Evolutionary conservation across 2,113 vertebrate species (phyloP), one percentile per base, ranked within the genome.

Genomic region (Callipepla squamata): DNA sequence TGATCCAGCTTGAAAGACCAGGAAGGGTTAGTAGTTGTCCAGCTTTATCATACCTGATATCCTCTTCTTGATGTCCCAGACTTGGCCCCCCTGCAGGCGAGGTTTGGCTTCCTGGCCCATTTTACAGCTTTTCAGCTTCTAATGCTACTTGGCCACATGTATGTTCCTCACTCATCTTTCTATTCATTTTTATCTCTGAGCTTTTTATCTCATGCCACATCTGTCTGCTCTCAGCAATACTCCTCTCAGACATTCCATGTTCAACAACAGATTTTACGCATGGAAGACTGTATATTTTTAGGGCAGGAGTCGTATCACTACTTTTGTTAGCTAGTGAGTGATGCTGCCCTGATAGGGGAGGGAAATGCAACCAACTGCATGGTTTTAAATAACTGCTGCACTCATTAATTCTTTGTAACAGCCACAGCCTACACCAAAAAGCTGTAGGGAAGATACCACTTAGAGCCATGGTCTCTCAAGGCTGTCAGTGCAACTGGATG

Each of bases 351-450:
- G 72, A 85, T 13, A 66, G 32, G 69, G 65, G 51, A 95, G 73
- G 59, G 72, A 90, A 83, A 84, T 30, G 61, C 84, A 92, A 74
- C 93, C 86, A 93, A 92, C 87, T 91, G 82, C 65, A 44, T 6
- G 62, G 87, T 88, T 96, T 95, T 91, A 95, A 96, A 91, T 92
- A 94, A 92, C 87, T 62, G 69, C 62, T 82, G 62, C 44, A 67
- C 85, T 90, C 89, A 87, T 89, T 80, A 94, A 94, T 93, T 90
- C 94, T 86, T 95, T 94, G 85, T 93, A 96, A 93, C 78, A 68
- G 93, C 81, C 94, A 77, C 78, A 95, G 89, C 89, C 87, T 87
- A 94, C 89, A 90, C 63, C 40, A 34, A 90, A 91, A 91, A 93
- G 57, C 87, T 80, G 62, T 58, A 67, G 87, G 85, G 95, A 91